A percentile compares a stretch with the other conserved stretches of the same genome.
Evolutionary conservation across 2,797 vertebrate genomes (phyloP).

Genomic region (Halcyon badia): DNA sequence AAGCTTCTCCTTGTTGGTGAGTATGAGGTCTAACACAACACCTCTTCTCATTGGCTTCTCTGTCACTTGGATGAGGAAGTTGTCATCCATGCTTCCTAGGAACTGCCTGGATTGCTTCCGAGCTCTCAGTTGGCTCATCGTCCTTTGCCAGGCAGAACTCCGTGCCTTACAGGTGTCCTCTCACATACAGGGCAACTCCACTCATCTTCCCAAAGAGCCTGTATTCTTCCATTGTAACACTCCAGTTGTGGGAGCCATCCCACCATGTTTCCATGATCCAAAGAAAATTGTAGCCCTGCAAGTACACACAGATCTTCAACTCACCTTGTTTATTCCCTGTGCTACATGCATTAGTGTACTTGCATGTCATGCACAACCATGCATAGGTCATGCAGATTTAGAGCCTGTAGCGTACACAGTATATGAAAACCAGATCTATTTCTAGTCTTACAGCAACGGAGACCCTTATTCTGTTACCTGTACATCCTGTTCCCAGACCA

Average conservation of each 20-base stretch:
- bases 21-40: neutral
- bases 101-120: neutral
- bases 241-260: neutral
- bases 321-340: neutral
- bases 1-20: neutral
- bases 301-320: neutral
- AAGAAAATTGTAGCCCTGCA: neutral
- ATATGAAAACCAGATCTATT: neutral
- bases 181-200: neutral
- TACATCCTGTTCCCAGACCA: accelerated
- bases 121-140: neutral
- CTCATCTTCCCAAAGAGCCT: accelerated
- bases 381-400: neutral
- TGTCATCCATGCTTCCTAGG: neutral
- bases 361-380: neutral
- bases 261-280: neutral
- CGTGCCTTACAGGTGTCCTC: neutral
- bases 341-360: neutral
- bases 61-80: neutral
- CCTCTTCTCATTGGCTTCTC: neutral
- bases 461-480: accelerated
- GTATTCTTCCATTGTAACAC: neutral
- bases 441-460: neutral
- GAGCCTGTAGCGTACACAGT: neutral
- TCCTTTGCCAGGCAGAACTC: neutral